A percentile compares a stretch with the other conserved stretches of the same genome.
These are phyloP conservation scores for Cosmia trapezina DNA, from an alignment of 2,888 invertebrate species.

Conservation along the genomic window DNA sequence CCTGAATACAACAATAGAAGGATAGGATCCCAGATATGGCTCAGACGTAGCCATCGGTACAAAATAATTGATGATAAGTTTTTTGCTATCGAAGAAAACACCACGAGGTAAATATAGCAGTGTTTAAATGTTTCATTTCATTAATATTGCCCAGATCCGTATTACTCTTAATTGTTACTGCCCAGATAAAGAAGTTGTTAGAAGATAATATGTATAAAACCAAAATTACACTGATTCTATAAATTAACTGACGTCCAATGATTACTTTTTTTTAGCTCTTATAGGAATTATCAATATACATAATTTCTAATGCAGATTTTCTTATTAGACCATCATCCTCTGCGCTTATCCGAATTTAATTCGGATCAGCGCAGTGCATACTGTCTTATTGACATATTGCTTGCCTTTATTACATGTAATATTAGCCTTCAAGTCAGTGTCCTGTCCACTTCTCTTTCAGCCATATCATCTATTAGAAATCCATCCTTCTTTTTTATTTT, in stretches of 20 bases:
- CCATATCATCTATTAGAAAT: background rate
- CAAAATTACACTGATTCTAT: background rate
- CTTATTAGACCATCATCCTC: background rate
- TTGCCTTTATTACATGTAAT: background rate
- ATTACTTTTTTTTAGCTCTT: background rate
- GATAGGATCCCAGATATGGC: conserved; percentile 42
- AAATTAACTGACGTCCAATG: fast-evolving
- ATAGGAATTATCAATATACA: background rate
- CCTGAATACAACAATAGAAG: conserved; percentile 52
- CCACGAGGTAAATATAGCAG: conserved; percentile 35
- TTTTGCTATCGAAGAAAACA: conserved; percentile 46
- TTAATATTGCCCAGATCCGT: too few species aligned
- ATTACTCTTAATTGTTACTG: background rate
- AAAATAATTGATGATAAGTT: conserved; percentile 34
- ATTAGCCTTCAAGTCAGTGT: background rate
- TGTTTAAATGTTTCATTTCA: background rate
- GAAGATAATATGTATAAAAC: background rate
- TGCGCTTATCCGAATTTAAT: background rate
- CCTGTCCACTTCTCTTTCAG: background rate
- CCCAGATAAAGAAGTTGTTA: background rate
- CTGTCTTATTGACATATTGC: background rate
- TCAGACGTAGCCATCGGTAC: conserved; percentile 21
- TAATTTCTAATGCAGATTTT: background rate
- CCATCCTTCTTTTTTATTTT: background rate
- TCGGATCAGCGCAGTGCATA: background rate